These are phyloP conservation scores for Antheraea assamensis DNA, from an alignment of 2,888 invertebrate genomes.

Conservation along the genomic window DNA sequence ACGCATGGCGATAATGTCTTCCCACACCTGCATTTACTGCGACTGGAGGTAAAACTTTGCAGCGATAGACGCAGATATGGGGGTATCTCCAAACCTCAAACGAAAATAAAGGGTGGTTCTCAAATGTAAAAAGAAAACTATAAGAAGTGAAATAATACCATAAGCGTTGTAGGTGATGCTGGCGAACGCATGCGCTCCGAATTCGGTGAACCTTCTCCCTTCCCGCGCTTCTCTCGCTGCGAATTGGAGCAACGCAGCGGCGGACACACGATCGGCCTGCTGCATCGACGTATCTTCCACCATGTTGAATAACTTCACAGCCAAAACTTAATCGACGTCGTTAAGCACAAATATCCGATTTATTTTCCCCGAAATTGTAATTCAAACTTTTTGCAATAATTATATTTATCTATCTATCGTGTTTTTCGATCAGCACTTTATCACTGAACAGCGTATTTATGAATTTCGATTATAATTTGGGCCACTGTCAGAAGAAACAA, in stretches of 20 bases:
- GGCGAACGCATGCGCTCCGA: constrained; percentile 73
- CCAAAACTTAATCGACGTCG: background rate
- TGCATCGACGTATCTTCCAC: constrained; percentile 64
- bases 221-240: constrained; percentile 74
- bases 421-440: background rate
- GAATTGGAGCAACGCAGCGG: constrained; percentile 71
- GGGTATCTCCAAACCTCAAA: too few relatives aligned
- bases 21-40: too few relatives aligned
- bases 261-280: constrained; percentile 60
- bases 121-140: background rate
- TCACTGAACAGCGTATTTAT: too few relatives aligned
- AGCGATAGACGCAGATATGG: too few relatives aligned
- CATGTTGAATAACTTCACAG: constrained; percentile 43
- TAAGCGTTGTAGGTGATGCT: constrained; percentile 71
- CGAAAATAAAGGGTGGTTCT: too few relatives aligned
- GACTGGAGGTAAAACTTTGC: too few relatives aligned
- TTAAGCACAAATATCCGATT: background rate
- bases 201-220: constrained; percentile 67
- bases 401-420: background rate
- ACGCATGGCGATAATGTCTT: too few relatives aligned
- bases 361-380: background rate
- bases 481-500: constrained; percentile 52
- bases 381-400: too few relatives aligned
- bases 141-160: constrained; percentile 53
- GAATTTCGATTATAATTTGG: background rate